A percentile compares a stretch with the other conserved stretches of the same genome.
These are phyloP conservation scores for Apocheima hispidaria DNA, from an alignment of 2,888 invertebrate genomes.

Conservation along the genomic window DNA sequence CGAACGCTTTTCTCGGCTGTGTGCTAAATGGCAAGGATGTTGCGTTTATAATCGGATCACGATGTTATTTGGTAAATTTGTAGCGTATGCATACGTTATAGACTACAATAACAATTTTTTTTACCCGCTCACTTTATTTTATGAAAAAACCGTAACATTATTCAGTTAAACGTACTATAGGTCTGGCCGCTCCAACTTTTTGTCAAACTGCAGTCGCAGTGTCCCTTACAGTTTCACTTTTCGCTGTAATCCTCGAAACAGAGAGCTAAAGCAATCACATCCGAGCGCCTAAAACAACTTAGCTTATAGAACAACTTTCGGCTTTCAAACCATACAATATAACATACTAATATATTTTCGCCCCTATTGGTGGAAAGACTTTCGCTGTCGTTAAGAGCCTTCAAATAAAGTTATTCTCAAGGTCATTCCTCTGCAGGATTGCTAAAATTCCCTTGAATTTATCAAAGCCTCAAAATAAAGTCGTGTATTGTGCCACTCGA, in stretches of 20 bases:
- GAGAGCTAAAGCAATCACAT: neutral
- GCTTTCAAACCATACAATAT: too few relatives aligned
- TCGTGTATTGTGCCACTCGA: slow-evolving; percentile 41
- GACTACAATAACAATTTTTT: neutral
- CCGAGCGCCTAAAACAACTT: too few relatives aligned
- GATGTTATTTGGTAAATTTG: slow-evolving; percentile 15
- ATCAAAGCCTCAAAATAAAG: slow-evolving; percentile 39
- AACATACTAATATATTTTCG: too few relatives aligned
- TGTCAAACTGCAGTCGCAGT: neutral
- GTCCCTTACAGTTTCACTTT: neutral
- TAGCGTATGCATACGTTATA: neutral
- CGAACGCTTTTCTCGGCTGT: slow-evolving; percentile 22
- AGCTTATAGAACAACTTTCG: too few relatives aligned
- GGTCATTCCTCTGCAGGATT: slow-evolving; percentile 26
- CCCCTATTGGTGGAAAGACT: too few relatives aligned
- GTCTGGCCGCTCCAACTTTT: neutral
- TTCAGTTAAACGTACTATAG: neutral
- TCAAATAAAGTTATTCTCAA: too few relatives aligned
- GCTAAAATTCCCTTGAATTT: slow-evolving; percentile 33
- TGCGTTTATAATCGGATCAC: slow-evolving; percentile 21
- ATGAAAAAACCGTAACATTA: neutral
- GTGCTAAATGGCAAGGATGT: slow-evolving; percentile 27
- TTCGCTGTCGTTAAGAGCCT: too few relatives aligned
- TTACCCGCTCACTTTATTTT: neutral
- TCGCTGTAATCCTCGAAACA: slow-evolving; percentile 5